Percentiles rank a stretch among this genome's conserved stretches.
These are phyloP conservation scores for Polyommatus icarus DNA, from an alignment of 2,888 invertebrate species.

Conservation along the genomic window DNA sequence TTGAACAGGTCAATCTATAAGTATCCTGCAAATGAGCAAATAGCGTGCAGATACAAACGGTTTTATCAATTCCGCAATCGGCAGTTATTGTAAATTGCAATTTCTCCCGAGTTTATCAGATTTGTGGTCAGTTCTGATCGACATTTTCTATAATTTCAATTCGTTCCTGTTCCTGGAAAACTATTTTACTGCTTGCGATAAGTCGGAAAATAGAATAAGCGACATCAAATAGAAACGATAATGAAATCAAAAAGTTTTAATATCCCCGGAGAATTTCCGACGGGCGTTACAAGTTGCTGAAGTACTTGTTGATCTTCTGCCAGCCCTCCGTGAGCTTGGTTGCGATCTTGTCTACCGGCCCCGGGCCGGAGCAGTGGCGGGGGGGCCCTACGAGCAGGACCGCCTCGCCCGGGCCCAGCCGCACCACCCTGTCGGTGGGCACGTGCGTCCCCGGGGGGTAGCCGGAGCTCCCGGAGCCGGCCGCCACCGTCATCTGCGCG, in stretches of 20 bases:
- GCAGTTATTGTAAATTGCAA: conserved; percentile 6
- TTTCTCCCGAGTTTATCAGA: conserved; percentile 16
- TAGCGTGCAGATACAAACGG: conserved; percentile 11
- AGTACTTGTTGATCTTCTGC: conserved; percentile 75
- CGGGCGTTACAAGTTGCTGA: conserved; percentile 50
- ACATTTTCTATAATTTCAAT: background rate
- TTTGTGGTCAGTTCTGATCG: background rate
- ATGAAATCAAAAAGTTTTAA: background rate
- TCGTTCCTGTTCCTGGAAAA: background rate
- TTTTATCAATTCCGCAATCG: conserved; percentile 19
- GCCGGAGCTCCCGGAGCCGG: conserved; percentile 61
- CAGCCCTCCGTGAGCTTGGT: conserved; percentile 71
- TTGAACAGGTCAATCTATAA: background rate
- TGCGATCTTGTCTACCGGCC: conserved; percentile 73
- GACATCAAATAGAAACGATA: background rate
- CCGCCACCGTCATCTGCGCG: conserved; percentile 62
- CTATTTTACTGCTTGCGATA: background rate
- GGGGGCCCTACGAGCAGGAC: conserved; percentile 64
- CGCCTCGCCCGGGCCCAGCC: conserved; percentile 61
- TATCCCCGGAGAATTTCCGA: background rate
- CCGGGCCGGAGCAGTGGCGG: conserved; percentile 70
- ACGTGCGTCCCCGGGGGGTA: conserved; percentile 58
- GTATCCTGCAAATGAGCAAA: background rate
- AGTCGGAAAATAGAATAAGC: background rate
- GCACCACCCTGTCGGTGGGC: conserved; percentile 55